Conservation (phyloP, 2,797 vertebrate species). For the Hippopotamyrus pictus region DNA sequence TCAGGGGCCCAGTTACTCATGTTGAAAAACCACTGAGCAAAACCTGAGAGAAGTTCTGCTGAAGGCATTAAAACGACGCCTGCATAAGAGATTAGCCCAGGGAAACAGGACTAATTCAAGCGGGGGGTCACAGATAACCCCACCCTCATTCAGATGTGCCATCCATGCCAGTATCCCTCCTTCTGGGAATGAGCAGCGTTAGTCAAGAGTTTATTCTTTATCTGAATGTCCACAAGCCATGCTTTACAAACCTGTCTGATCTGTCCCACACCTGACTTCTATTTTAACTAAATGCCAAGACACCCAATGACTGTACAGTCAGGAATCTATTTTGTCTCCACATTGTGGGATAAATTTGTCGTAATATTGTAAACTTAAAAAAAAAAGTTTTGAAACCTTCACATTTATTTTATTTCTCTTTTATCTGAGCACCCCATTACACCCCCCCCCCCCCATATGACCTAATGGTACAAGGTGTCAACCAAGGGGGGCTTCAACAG, state of each 20-base stretch:
- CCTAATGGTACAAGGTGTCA: background rate
- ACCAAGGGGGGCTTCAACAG: background rate
- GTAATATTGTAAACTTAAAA: background rate
- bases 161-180: background rate
- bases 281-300: background rate
- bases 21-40: background rate
- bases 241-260: background rate
- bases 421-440: background rate
- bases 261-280: background rate
- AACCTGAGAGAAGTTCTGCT: slow-evolving; percentile 18
- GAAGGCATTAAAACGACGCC: slow-evolving; percentile 10
- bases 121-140: background rate
- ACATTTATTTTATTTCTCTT: background rate
- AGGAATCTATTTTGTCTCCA: background rate
- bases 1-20: slow-evolving; percentile 16
- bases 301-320: background rate
- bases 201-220: background rate
- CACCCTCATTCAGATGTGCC: background rate
- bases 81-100: background rate
- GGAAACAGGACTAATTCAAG: background rate
- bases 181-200: background rate
- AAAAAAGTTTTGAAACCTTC: background rate
- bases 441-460: background rate
- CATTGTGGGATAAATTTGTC: background rate
- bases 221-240: background rate